A percentile compares a stretch with the other conserved stretches of the same genome.
These are phyloP conservation scores for Acrobasis suavella DNA, from an alignment of 2,888 invertebrate species.

Conservation along the genomic window DNA sequence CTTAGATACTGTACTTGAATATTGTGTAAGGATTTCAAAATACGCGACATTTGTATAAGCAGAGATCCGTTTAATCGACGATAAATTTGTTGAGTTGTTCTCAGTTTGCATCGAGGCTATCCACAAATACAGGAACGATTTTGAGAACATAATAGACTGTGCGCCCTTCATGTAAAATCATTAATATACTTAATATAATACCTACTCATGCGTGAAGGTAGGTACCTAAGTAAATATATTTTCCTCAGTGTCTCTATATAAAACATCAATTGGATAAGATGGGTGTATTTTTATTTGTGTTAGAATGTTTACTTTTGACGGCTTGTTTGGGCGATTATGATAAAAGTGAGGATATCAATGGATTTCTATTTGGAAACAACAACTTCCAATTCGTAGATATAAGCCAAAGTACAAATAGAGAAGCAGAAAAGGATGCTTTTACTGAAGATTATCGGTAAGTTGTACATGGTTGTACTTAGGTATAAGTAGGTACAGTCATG, in stretches of 20 bases:
- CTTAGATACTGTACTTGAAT: no score
- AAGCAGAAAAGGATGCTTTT: not conserved
- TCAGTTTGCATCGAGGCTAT: no score
- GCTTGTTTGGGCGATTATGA: not conserved
- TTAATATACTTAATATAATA: no score
- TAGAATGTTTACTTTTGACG: not conserved
- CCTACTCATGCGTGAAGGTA: no score
- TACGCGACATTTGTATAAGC: no score
- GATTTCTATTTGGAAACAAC: conserved; percentile 16
- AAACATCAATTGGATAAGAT: not conserved
- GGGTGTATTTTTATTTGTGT: not conserved
- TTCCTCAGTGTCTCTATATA: not conserved
- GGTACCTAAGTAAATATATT: not conserved
- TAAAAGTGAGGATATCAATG: conserved; percentile 15
- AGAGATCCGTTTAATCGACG: no score
- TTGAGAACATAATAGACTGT: no score
- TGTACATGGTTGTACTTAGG: not conserved
- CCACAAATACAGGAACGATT: no score
- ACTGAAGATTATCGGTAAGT: conserved; percentile 1
- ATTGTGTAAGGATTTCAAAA: no score
- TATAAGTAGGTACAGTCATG: not conserved
- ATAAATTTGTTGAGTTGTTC: no score
- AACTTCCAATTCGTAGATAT: conserved; percentile 23
- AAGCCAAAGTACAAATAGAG: conserved; percentile 11
- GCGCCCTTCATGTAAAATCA: no score